Base-by-base conservation (phyloP, 1,140 invertebrate species). In the Cydia amplana region DNA sequence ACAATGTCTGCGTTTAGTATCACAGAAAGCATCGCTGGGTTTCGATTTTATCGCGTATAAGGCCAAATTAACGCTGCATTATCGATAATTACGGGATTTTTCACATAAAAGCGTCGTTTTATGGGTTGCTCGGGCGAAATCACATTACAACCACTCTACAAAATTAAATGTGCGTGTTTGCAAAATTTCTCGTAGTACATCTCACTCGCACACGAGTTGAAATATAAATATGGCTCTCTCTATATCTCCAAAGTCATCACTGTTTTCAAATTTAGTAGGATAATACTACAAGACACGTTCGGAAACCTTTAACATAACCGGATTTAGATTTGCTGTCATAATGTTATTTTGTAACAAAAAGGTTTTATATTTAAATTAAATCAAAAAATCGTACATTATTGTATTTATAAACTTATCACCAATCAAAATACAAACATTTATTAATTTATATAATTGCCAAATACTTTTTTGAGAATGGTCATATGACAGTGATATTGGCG, bases 61-160 rank as follows among this genome's bases (percentile, higher is more conserved):
- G 78, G 18, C 40, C 55, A 80, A 82, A 85, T 85, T 87, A 88
- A 82, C 82, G 81, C 85, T 84, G 78, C 84, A 87, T 89, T 87
- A 87, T 88, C 83, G 79, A 88, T 85, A 88, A 83, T 81, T 82
- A 80, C 74, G 51, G 74, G 78, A 78, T 84, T 84, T 86, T 88
- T 87, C 83, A 82, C 83, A 83, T 87, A 78, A 80, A 82, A 90
- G 86, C 87, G 87, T 89, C 88, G 83, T 80, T 83, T 80, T 85
- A 78, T 82, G 77, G 77, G 82, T 87, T 81, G 83, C 82, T 81
- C 77, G 82, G 83, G 82, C 83, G 83, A 82, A 83, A 86, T 87
- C 84, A 85, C 86, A 77, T 85, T 84, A 77, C 78, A 81, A 36
- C 74, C 76, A 87, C 20, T n/a, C 77, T 40, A 55, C 49, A n/a